These are phyloP conservation scores for Macroglossus sobrinus DNA, from an alignment of 2,113 vertebrate genomes.

Conservation along the genomic window DNA sequence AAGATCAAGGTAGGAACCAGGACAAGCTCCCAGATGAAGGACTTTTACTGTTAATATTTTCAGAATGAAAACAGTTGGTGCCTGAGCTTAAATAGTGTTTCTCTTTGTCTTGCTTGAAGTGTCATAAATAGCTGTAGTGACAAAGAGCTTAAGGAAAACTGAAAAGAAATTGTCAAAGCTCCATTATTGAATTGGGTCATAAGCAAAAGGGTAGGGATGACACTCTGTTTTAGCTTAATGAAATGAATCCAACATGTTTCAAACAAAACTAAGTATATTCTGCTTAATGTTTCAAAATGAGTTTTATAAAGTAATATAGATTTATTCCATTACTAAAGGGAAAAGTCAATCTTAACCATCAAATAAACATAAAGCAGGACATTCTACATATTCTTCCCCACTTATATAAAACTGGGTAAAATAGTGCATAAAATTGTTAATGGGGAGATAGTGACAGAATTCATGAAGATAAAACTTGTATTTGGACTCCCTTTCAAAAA, in stretches of 20 bases:
- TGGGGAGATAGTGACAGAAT: not conserved
- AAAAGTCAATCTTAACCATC: not conserved
- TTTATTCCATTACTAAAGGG: not conserved
- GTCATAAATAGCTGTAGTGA: conserved; percentile 25
- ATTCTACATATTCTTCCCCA: not conserved
- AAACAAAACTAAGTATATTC: not conserved
- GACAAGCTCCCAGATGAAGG: not conserved
- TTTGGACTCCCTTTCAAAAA: not conserved
- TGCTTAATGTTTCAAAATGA: not conserved
- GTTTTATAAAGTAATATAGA: not conserved
- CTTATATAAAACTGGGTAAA: not conserved
- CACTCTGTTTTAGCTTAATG: not conserved
- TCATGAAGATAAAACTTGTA: not conserved
- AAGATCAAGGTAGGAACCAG: conserved; percentile 22
- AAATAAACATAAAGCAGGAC: not conserved
- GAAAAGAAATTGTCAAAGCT: not conserved
- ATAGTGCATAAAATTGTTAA: not conserved
- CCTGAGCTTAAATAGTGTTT: not conserved
- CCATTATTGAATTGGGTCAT: not conserved
- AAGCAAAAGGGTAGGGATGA: not conserved
- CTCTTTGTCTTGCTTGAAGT: not conserved
- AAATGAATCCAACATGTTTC: not conserved
- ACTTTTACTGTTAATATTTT: conserved; percentile 31
- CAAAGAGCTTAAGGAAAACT: conserved; percentile 1
- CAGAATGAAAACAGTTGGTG: conserved; percentile 33